These are phyloP conservation scores for Hetaerina titia DNA, from an alignment of 2,888 invertebrate genomes.

Conservation along the genomic window DNA sequence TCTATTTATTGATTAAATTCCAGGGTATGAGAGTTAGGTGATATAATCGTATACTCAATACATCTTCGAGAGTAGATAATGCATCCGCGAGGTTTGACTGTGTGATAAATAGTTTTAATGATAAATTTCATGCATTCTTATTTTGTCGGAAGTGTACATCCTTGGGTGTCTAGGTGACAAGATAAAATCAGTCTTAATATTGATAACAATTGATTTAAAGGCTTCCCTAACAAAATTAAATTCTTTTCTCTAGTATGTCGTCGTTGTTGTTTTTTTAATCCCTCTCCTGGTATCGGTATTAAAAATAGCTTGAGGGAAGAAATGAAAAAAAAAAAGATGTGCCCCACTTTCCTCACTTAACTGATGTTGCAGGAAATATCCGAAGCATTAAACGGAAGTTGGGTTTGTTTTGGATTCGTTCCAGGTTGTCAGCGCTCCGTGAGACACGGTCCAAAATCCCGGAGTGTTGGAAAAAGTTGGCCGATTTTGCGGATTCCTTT, in stretches of 20 bases:
- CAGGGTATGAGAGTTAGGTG: no score
- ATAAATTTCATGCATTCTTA: no score
- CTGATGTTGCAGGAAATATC: slow-evolving; percentile 62
- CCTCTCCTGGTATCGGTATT: not conserved
- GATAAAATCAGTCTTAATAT: no score
- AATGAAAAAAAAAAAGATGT: slow-evolving; percentile 19
- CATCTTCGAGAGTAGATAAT: no score
- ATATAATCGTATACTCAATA: no score
- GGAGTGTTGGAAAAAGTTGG: slow-evolving; percentile 15
- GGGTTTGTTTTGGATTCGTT: slow-evolving; percentile 55
- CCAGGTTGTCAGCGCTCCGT: slow-evolving; percentile 22
- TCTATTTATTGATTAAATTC: no score
- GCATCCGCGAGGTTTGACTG: no score
- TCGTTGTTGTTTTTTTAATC: not conserved
- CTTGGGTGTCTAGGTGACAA: no score
- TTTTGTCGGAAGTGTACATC: no score
- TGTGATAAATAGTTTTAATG: no score
- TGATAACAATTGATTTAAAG: not conserved
- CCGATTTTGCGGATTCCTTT: slow-evolving; percentile 40
- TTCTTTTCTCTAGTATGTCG: not conserved
- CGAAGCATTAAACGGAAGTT: slow-evolving; percentile 47
- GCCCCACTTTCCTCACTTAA: slow-evolving; percentile 61
- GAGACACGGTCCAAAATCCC: slow-evolving; percentile 19
- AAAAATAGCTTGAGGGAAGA: not conserved
- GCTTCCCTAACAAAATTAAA: slow-evolving; percentile 8